phyloP scores from a whole-genome alignment of 2,113 vertebrate genomes.

The Corythornis madagascariensis region DNA sequence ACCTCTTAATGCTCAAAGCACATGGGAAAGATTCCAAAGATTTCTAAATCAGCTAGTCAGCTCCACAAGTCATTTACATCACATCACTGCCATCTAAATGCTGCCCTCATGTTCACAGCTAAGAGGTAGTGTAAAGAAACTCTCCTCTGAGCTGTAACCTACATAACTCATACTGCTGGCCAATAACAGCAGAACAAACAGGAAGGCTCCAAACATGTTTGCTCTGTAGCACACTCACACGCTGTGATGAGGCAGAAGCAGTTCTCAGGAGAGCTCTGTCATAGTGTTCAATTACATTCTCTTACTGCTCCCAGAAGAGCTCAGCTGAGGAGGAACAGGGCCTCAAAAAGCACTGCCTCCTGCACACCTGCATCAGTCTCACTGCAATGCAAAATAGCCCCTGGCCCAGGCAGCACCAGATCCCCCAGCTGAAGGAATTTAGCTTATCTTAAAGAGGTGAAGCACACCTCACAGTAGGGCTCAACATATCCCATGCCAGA shows the following conservation, averaged over 20 bases:
- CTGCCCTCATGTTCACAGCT: background rate
- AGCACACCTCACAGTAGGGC: background rate
- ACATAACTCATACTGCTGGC: background rate
- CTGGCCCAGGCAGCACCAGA: background rate
- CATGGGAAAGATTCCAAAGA: background rate
- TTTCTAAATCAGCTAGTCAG: background rate
- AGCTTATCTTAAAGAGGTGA: background rate
- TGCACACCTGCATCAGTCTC: background rate
- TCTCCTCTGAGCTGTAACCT: background rate
- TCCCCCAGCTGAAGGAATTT: background rate
- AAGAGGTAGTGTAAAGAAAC: background rate
- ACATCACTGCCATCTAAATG: background rate
- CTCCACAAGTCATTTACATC: background rate
- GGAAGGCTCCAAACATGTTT: background rate
- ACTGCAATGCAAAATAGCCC: background rate
- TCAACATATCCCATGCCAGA: background rate
- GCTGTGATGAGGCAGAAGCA: background rate
- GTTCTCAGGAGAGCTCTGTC: background rate
- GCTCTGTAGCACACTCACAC: background rate
- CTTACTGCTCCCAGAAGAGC: background rate
- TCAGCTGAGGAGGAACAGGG: background rate
- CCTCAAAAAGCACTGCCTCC: background rate
- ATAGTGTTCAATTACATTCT: accelerated
- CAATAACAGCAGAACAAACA: background rate
- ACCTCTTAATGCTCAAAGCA: background rate